These are phyloP conservation scores for Enteromius treurensis DNA, from an alignment of 2,797 vertebrate species.

Conservation along the genomic window DNA sequence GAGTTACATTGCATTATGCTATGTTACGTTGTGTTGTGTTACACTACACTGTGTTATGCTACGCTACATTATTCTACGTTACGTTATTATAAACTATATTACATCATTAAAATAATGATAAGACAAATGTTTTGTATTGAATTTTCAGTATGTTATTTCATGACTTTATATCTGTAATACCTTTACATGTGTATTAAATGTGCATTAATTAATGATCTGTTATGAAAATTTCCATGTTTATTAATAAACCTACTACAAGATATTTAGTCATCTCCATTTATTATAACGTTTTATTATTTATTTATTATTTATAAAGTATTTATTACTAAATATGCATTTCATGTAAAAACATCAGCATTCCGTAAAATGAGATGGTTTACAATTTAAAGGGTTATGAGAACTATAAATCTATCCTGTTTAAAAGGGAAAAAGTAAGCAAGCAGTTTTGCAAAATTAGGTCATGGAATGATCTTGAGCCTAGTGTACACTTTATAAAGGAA, in stretches of 20 bases:
- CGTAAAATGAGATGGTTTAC: background rate
- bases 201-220: background rate
- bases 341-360: background rate
- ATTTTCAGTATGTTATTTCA: no score
- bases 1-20: no score
- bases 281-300: background rate
- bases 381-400: background rate
- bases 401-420: background rate
- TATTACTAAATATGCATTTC: background rate
- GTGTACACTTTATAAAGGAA: constrained; percentile 12
- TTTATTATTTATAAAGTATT: no score
- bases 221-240: background rate
- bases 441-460: constrained; percentile 11
- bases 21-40: no score
- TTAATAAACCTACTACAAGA: background rate
- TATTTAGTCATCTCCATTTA: background rate
- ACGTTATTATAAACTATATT: background rate
- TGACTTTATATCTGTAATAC: background rate
- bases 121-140: background rate
- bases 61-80: no score
- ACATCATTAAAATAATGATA: background rate
- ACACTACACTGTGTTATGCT: no score
- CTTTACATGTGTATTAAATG: background rate
- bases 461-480: constrained; percentile 8
- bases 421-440: background rate